Evolutionary conservation across 2,888 invertebrate genomes (phyloP).

Genomic region (Ashinkailepas kermadecensis): DNA sequence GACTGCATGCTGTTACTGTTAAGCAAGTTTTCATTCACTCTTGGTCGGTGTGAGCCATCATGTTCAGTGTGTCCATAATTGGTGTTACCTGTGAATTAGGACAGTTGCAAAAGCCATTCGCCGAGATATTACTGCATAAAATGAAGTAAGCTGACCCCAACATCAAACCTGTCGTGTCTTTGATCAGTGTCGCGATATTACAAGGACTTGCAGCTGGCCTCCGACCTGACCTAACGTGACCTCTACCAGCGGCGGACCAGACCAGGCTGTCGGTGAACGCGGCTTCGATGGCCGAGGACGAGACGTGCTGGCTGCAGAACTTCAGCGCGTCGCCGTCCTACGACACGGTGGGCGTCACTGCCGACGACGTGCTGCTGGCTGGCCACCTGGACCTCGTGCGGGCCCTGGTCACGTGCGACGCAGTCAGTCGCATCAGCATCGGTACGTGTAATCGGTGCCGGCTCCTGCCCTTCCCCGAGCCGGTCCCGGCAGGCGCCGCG

Average conservation of each 20-base stretch:
- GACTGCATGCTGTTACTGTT: too few species aligned
- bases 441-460: slow-evolving; percentile 36
- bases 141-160: too few species aligned
- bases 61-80: too few species aligned
- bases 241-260: slow-evolving; percentile 37
- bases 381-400: slow-evolving; percentile 45
- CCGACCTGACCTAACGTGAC: not conserved
- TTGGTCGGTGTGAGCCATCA: too few species aligned
- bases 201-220: not conserved
- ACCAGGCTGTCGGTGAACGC: slow-evolving; percentile 40
- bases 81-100: too few species aligned
- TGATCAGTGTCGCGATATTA: too few species aligned
- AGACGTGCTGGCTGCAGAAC: slow-evolving; percentile 45
- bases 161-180: too few species aligned
- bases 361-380: slow-evolving; percentile 45
- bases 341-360: slow-evolving; percentile 34
- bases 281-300: slow-evolving; percentile 44
- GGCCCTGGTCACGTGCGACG: slow-evolving; percentile 44
- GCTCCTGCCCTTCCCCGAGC: too few species aligned
- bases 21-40: too few species aligned
- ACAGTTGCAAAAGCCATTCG: too few species aligned
- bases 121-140: too few species aligned
- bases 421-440: slow-evolving; percentile 41
- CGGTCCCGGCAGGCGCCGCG: too few species aligned
- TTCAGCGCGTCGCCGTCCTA: slow-evolving; percentile 40